These are phyloP conservation scores for Botia almorhae DNA, from an alignment of 2,797 vertebrate species.

Conservation along the genomic window DNA sequence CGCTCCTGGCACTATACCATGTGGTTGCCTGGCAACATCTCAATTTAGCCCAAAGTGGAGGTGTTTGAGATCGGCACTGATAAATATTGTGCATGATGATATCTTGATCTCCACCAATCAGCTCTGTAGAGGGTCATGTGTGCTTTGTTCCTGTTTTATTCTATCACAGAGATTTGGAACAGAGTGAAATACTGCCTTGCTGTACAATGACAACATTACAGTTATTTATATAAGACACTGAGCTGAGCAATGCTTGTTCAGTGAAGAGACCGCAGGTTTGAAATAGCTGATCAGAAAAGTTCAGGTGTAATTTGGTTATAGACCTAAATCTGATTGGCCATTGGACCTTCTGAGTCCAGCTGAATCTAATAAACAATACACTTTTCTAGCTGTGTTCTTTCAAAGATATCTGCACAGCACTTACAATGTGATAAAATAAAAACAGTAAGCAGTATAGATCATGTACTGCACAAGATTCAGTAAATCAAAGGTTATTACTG, in stretches of 20 bases:
- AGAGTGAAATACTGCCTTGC: background rate
- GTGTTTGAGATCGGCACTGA: constrained; percentile 51
- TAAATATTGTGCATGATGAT: constrained; percentile 49
- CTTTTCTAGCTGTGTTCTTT: too few relatives aligned
- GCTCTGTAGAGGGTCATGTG: constrained; percentile 29
- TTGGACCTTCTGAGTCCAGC: too few relatives aligned
- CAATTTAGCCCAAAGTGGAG: constrained; percentile 59
- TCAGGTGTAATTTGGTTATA: background rate
- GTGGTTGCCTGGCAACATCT: constrained; percentile 66
- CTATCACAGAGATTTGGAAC: background rate
- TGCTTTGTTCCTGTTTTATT: constrained; percentile 24
- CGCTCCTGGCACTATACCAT: constrained; percentile 51
- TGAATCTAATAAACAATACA: too few relatives aligned
- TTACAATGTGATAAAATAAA: too few relatives aligned
- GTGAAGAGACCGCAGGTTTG: constrained; percentile 22
- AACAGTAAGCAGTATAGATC: background rate
- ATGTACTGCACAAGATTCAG: background rate
- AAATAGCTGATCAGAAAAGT: constrained; percentile 33
- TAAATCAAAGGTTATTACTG: background rate
- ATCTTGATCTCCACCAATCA: constrained; percentile 50
- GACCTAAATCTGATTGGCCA: constrained; percentile 30
- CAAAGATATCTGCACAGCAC: too few relatives aligned
- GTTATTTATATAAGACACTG: constrained; percentile 19
- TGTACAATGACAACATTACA: constrained; percentile 43
- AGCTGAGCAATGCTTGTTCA: constrained; percentile 31